Base-by-base conservation (phyloP, 1,140 invertebrate species). In the Acromyrmex heyeri region DNA sequence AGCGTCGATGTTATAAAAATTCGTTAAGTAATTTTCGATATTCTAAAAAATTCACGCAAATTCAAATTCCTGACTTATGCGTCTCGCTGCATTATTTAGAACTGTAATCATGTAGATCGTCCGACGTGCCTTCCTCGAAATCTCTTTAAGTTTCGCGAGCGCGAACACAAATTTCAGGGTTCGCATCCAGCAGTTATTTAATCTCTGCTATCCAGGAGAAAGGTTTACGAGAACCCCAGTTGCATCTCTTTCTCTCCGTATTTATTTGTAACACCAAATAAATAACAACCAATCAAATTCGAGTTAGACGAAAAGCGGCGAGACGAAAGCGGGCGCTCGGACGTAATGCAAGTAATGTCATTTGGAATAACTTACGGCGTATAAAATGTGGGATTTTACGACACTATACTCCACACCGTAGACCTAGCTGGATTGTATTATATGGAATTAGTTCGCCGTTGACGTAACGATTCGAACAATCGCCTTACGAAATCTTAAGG, bases 391-490 rank as follows among this genome's bases (percentile, higher is more conserved):
- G n/a, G 7, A 24, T 30, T 79, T 67, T 79, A 67, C 48, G 62
- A 69, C 62, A 78, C 21, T 44, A 50, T 3, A 53, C 44, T 24
- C 18, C 18, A 61, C 38, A 21, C 59, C 16, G 5, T 18, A 61
- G 44, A 18, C 18, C n/a, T 44, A 38, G 44, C 44, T 14, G 14
- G 77, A 67, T 79, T 69, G 62, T 79, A 67, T 79, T 79, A 59
- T 79, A 67, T 67, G 30, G 62, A 79, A 69, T 79, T 79, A 79
- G 77, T 79, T 38, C 62, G 57, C 27, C 48, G 48, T 67, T 79
- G 62, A 79, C 62, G 77, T 79, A 79, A 79, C 57, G 14, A 34
- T 55, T 69, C 62, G 48, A 69, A 79, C 77, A 69, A 79, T 79
- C 77, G 14, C n/a, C 14, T 79, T 79, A 44, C 30, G 77, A 79